A percentile compares a stretch with the other conserved stretches of the same genome.
Evolutionary conservation across 2,797 vertebrate genomes (phyloP).

Genomic region (Melanotaenia boesemani): DNA sequence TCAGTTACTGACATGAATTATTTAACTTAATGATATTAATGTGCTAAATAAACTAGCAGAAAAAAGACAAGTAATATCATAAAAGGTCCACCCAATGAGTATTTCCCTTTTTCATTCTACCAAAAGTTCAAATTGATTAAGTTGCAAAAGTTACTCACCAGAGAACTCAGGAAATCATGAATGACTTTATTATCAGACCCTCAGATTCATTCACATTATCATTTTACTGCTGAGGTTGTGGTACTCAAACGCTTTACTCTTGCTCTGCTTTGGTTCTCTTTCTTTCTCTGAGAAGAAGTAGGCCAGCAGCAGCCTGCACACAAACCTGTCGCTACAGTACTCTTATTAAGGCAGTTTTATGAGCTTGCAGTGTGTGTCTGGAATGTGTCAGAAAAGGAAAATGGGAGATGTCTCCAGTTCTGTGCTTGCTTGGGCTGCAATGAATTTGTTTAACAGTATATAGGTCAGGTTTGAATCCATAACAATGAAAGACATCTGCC

Average conservation of each 20-base stretch:
- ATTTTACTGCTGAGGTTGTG: background rate
- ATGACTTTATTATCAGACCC: background rate
- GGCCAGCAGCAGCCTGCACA: slow-evolving; percentile 18
- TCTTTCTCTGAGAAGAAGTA: slow-evolving; percentile 25
- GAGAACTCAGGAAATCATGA: background rate
- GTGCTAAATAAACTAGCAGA: background rate
- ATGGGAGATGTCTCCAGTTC: slow-evolving; percentile 20
- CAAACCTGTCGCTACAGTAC: slow-evolving; percentile 52
- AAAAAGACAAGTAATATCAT: background rate
- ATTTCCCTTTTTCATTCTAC: background rate
- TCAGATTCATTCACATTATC: background rate
- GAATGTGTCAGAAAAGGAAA: slow-evolving; percentile 58
- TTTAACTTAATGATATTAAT: background rate
- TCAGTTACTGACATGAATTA: background rate
- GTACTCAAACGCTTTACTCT: background rate
- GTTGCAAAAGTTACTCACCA: background rate
- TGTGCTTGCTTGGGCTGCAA: slow-evolving; percentile 5
- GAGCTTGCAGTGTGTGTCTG: slow-evolving; percentile 63
- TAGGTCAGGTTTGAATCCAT: background rate
- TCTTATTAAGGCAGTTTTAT: slow-evolving; percentile 61
- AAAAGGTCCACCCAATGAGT: background rate
- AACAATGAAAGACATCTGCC: background rate
- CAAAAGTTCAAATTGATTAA: background rate
- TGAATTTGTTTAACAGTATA: background rate
- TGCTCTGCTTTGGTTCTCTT: background rate